Evolutionary conservation across 30 jellyfish, hydroid and myxozoan genomes (phyloP), one percentile per base, ranked within the genome.

Genomic region (Aurelia sp.): DNA sequence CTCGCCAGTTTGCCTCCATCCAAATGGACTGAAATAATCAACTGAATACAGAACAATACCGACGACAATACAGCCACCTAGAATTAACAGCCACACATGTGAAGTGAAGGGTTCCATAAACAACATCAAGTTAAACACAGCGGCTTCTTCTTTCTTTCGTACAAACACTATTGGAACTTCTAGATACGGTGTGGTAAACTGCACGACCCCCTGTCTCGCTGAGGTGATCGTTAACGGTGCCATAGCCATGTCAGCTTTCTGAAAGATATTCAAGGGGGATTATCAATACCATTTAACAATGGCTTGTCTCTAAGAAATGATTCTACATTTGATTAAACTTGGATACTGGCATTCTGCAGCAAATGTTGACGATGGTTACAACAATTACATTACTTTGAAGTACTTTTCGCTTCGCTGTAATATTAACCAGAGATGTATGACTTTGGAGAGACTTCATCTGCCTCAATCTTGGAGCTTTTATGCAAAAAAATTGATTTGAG

Each of bases 231-330:
- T 73, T 4, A 85, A 47, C 5, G 89, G 68, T n/a, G 76, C 94
- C 22, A 85, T 57, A 22, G 94, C 94, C 66, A 85, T 17, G 52
- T 85, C 94, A 12, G 94, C 94, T 73, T 74, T 85, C 94, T 85
- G 62, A 22, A 44, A 85, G 23, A 55, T 11, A 66, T 40, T 11
- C 57, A 35, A 65, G 57, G 13, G 51, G 51, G 55, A 44, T 7
- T 44, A 44, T 44, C 6, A 10, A 16, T 44, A 7, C 55, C 15
- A 44, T 16, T 0, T 3, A 10, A 15, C 48, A 1, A 37, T 8
- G 0, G 6, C 8, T 0, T 37, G 48, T 37, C 10, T 37, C 9
- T 3, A 37, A 37, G 9, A 37, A 37, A 37, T 37, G 3, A 6
- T 37, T 37, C 48, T 0, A 37, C 9, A 8, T 37, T 37, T 6